Base-by-base conservation (phyloP, 2,888 invertebrate species). In the Epicampocera succincta region DNA sequence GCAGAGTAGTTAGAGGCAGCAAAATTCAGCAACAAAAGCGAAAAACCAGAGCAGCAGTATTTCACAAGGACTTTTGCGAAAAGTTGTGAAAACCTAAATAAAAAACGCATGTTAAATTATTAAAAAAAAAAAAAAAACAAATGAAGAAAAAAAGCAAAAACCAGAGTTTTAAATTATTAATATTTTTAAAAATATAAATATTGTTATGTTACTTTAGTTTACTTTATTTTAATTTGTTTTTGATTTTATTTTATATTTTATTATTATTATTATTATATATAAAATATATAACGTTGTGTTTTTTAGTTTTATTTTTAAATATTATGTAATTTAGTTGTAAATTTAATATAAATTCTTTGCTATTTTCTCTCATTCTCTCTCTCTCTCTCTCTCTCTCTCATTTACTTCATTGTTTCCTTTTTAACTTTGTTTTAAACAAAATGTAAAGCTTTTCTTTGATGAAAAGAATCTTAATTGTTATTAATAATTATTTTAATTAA, bases 1-100 rank as follows among this genome's bases (percentile, higher is more conserved):
- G 21, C 15, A 73, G 66, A 76, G 79, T 82, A 80, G 83, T 83
- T 83, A 77, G 73, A 84, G 74, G 80, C 77, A 61, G 83, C 52
- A 66, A n/a, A n/a, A 40, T 17, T n/a, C 15, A 9, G n/a, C n/a
- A 77, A 61, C 44, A 15, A 63, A 82, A 71, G 61, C 52, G 68
- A 46, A 33, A n/a, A 73, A 17, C 21, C 21, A 61, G 33, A 63
- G 40, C 44, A 54, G 60, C 56, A 58, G 33, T 17, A 61, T 76
- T 68, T 74, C 84, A 76, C 68, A 68, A 17, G 40, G n/a, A n/a
- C 25, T 21, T 54, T 50, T 54, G 3, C 29, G 12, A 52, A 54
- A 38, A 66, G 0, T 50, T 58, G 40, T 50, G 66, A 40, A 58
- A 66, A 25, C n/a, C 19, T 12, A n/a, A 11, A 15, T n/a, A 25